Percentiles rank a stretch among this genome's conserved stretches.
These are phyloP conservation scores for Morone chrysops DNA, from an alignment of 2,113 vertebrate species.

Conservation along the genomic window DNA sequence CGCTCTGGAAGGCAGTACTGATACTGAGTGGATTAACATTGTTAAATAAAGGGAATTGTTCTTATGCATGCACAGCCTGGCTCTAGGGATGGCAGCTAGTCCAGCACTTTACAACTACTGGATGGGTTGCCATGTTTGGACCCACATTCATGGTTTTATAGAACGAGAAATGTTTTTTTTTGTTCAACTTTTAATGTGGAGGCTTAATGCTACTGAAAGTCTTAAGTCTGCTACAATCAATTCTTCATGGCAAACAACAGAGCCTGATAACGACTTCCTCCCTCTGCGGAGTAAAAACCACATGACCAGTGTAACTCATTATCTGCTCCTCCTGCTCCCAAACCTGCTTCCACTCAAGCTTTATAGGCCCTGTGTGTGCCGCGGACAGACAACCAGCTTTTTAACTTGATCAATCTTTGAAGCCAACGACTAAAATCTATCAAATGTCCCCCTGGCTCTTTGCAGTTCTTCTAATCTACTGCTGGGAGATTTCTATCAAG, in stretches of 20 bases:
- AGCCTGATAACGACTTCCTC: constrained; percentile 71
- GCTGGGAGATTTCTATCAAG: constrained; percentile 80
- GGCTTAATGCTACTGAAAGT: constrained; percentile 28
- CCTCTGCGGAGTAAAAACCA: constrained; percentile 62
- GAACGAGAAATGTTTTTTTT: neutral
- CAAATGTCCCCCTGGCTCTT: constrained; percentile 72
- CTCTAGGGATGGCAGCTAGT: neutral
- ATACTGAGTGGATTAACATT: neutral
- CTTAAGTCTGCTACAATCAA: constrained; percentile 60
- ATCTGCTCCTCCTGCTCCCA: constrained; percentile 67
- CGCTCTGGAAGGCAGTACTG: neutral
- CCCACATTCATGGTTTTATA: neutral
- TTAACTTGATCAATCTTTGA: constrained; percentile 80
- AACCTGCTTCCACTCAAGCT: constrained; percentile 83
- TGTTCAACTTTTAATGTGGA: neutral
- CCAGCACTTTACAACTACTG: neutral
- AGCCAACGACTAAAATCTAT: constrained; percentile 73
- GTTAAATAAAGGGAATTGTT: neutral
- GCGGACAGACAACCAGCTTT: constrained; percentile 67
- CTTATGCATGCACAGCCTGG: neutral
- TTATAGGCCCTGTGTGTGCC: constrained; percentile 59
- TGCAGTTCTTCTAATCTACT: constrained; percentile 72
- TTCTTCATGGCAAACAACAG: constrained; percentile 70
- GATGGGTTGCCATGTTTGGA: neutral
- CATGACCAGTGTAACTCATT: constrained; percentile 79